phyloP scores from a whole-genome alignment of 2,113 vertebrate species.

The Acrocephalus arundinaceus region DNA sequence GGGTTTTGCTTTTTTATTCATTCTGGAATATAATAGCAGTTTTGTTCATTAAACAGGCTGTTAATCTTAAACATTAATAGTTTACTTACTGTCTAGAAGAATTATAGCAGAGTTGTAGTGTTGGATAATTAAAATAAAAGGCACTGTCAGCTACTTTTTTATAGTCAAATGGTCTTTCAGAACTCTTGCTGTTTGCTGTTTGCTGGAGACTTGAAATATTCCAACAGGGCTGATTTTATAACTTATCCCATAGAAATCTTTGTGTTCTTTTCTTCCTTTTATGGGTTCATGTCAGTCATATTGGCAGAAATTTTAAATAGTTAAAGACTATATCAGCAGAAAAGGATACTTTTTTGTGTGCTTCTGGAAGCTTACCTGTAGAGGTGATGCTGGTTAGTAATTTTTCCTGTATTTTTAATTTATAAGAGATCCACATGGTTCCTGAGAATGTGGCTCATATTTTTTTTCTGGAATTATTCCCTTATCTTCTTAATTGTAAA shows the following conservation, averaged over 20 bases:
- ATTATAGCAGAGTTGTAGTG: not conserved
- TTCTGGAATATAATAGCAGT: not conserved
- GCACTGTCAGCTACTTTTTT: not conserved
- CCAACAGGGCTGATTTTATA: not conserved
- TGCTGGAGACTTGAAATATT: not conserved
- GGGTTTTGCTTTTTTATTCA: not conserved
- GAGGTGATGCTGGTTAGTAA: not conserved
- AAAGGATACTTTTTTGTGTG: not conserved
- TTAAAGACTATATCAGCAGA: not conserved
- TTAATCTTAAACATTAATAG: slow-evolving; percentile 24
- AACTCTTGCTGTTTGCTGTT: not conserved
- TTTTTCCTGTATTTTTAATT: not conserved
- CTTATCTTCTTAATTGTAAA: not conserved
- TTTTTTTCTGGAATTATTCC: not conserved
- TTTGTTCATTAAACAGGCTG: not conserved
- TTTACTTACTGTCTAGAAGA: slow-evolving; percentile 16
- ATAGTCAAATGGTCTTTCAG: not conserved
- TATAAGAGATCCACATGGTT: not conserved
- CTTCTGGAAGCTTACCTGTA: not conserved
- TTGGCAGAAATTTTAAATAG: not conserved
- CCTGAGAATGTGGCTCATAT: not conserved
- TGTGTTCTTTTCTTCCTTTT: not conserved
- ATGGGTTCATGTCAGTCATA: not conserved
- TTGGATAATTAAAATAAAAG: slow-evolving; percentile 13
- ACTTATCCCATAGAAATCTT: not conserved